A percentile compares a stretch with the other conserved stretches of the same genome.
These are phyloP conservation scores for Delia radicum DNA, from an alignment of 1,140 invertebrate species.

Conservation along the genomic window DNA sequence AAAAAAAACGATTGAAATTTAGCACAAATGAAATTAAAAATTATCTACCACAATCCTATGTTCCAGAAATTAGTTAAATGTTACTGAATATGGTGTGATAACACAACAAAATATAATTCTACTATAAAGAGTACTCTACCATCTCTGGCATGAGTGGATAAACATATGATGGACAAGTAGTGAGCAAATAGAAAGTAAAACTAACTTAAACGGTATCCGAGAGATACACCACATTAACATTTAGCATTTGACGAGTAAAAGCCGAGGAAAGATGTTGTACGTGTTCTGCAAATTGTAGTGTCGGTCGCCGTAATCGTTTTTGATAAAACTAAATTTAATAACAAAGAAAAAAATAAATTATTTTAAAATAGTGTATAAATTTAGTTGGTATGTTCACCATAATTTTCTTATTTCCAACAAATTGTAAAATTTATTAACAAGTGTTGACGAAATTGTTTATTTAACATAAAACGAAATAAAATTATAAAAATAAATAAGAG, in stretches of 20 bases:
- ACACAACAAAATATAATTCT: too few relatives aligned
- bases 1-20: too few relatives aligned
- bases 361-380: too few relatives aligned
- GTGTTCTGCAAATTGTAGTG: neutral
- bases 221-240: neutral
- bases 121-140: too few relatives aligned
- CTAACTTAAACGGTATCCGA: neutral
- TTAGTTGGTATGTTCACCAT: neutral
- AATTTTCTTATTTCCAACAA: neutral
- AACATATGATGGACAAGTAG: neutral
- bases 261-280: slow-evolving; percentile 18
- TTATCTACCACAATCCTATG: too few relatives aligned
- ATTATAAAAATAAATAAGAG: neutral
- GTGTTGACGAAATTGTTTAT: neutral
- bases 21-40: too few relatives aligned
- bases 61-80: too few relatives aligned
- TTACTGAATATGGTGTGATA: too few relatives aligned
- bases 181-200: neutral
- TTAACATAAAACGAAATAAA: too few relatives aligned
- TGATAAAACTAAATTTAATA: neutral
- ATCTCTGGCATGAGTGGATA: too few relatives aligned
- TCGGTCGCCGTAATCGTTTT: slow-evolving; percentile 6
- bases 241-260: slow-evolving; percentile 17
- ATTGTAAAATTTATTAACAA: slow-evolving; percentile 4
- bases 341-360: neutral